Conservation (phyloP, 2,888 invertebrate species). For the Podotricha telesiphe region DNA sequence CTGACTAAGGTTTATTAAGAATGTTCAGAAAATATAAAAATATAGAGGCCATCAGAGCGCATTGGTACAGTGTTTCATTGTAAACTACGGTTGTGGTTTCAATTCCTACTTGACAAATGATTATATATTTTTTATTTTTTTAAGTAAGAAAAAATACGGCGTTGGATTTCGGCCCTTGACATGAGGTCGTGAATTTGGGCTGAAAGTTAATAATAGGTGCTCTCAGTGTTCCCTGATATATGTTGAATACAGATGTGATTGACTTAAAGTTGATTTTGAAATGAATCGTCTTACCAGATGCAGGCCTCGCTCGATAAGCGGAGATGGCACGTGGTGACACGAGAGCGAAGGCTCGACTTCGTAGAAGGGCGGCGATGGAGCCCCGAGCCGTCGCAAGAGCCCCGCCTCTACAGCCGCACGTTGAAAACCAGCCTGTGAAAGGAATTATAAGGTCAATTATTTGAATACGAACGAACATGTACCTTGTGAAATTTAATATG, state of each 20-base stretch:
- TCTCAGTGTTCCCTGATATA: too few relatives aligned
- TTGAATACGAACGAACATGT: not conserved
- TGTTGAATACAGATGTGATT: too few relatives aligned
- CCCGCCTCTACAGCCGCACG: conserved; percentile 86
- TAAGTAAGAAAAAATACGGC: too few relatives aligned
- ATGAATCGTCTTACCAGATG: conserved; percentile 59
- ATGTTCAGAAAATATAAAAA: not conserved
- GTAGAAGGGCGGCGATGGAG: conserved; percentile 86
- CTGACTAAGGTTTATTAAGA: not conserved
- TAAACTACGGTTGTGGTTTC: too few relatives aligned
- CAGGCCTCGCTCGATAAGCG: conserved; percentile 81
- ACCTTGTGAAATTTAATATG: too few relatives aligned
- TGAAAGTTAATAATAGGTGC: too few relatives aligned
- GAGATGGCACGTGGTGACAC: conserved; percentile 85
- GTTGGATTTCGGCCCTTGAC: too few relatives aligned
- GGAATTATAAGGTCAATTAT: conserved; percentile 6
- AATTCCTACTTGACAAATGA: too few relatives aligned
- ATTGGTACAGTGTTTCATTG: too few relatives aligned
- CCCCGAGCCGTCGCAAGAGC: conserved; percentile 86
- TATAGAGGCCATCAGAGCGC: not conserved
- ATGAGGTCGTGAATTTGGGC: too few relatives aligned
- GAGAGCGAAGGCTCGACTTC: conserved; percentile 87
- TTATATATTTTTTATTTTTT: too few relatives aligned
- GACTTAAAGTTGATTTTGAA: too few relatives aligned
- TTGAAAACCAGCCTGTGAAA: conserved; percentile 86